Evolutionary conservation across 1,140 invertebrate genomes (phyloP), one percentile per base, ranked within the genome.

Genomic region (Eurosta solidaginis): DNA sequence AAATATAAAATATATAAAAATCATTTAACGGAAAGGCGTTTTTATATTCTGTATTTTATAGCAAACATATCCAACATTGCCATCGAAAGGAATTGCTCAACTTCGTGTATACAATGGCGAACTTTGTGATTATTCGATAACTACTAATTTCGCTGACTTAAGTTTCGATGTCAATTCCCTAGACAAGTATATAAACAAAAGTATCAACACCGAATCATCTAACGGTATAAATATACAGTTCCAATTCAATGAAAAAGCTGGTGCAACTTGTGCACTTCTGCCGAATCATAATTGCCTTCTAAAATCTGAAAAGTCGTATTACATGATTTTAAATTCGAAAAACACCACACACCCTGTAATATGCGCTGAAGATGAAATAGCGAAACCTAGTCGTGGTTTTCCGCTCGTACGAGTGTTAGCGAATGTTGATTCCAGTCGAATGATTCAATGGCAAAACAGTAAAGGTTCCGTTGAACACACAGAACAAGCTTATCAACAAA

Each of bases 71-170:
- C 92, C 94, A 3, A 82, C 90, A 20, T 80, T 93, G 33, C 92
- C 94, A 2, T 82, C 88, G 45, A 20, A 80, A 25, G 91, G 91
- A 14, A 84, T 91, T 29, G 89, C 90, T 0, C 93, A 95, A 85
- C 76, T 96, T 44, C 89, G 93, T 77, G 88, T 96, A 76, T 94
- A 92, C 81, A 96, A 96, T 84, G 88, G 90, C 2, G 85, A 91
- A 14, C 80, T 88, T 75, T 91, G 91, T 63, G 17, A 29, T 0
- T 84, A 89, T 50, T 20, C n/a, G 0, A 76, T 89, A 42, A 22
- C 63, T 0, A 78, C 83, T 10, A 63, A 79, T 49, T 77, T 81
- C 73, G 63, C 42, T 42, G 22, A 73, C 36, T 36, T 78, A 0
- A 1, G 76, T 0, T 82, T 88, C 14, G n/a, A 29, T 0, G 52